Conservation (phyloP, 1,140 invertebrate genomes). For the Caenorhabditis elegans region WBcel235 BX284606.5:7796501-7797000, state of each 20-base stretch:
- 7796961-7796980: not conserved
- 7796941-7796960: not conserved
- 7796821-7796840: conserved; percentile 23
- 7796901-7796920: conserved; percentile 21
- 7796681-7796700: conserved; percentile 40
- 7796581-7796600: conserved; percentile 40
- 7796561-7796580: not conserved
- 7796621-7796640: not conserved
- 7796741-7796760: conserved; percentile 34
- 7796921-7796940: conserved; percentile 33
- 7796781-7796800: conserved; percentile 37
- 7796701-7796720: conserved; percentile 23
- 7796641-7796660: too few species aligned
- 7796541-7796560: conserved; percentile 32
- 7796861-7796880: conserved; percentile 34
- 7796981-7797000: not conserved
- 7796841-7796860: conserved; percentile 14
- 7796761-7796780: not conserved
- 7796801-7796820: not conserved
- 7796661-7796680: conserved; percentile 40
- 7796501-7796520: conserved; percentile 41
- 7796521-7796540: conserved; percentile 25
- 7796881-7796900: conserved; percentile 38
- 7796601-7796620: conserved; percentile 44
- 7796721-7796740: conserved; percentile 31